Evolutionary conservation across 1,140 invertebrate species (phyloP).

Genomic region (Reticulitermes speratus): DNA sequence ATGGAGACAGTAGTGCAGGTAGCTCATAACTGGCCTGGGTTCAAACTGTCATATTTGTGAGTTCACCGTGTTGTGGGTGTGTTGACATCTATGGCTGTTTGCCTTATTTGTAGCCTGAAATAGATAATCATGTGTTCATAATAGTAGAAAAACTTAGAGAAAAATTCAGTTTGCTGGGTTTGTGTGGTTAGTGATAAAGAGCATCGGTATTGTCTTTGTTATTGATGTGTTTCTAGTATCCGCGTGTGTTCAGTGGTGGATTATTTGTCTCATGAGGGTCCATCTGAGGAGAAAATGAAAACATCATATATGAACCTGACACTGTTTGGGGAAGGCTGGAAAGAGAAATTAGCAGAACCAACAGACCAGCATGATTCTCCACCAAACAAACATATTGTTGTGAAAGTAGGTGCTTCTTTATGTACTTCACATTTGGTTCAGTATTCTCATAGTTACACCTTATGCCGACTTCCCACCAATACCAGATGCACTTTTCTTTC

Average conservation of each 20-base stretch:
- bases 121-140: too few species aligned
- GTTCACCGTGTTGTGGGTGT: too few species aligned
- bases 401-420: constrained; percentile 49
- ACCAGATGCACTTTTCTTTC: too few species aligned
- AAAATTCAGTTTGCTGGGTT: too few species aligned
- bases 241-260: constrained; percentile 72
- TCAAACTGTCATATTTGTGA: too few species aligned
- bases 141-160: too few species aligned
- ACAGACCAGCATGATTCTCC: constrained; percentile 59
- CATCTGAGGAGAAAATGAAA: constrained; percentile 61
- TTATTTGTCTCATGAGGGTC: constrained; percentile 64
- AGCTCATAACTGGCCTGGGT: too few species aligned
- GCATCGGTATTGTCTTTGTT: too few species aligned
- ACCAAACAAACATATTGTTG: constrained; percentile 67
- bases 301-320: constrained; percentile 63
- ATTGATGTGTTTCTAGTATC: constrained; percentile 55
- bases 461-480: background rate
- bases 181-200: too few species aligned
- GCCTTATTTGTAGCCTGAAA: too few species aligned
- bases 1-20: too few species aligned
- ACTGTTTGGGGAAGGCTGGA: constrained; percentile 77
- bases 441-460: background rate
- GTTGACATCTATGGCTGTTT: too few species aligned
- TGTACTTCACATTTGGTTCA: background rate
- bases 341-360: constrained; percentile 58